A percentile compares a stretch with the other conserved stretches of the same genome.
phyloP scores from a whole-genome alignment of 2,888 invertebrate genomes.

The Nasonovia ribisnigri region DNA sequence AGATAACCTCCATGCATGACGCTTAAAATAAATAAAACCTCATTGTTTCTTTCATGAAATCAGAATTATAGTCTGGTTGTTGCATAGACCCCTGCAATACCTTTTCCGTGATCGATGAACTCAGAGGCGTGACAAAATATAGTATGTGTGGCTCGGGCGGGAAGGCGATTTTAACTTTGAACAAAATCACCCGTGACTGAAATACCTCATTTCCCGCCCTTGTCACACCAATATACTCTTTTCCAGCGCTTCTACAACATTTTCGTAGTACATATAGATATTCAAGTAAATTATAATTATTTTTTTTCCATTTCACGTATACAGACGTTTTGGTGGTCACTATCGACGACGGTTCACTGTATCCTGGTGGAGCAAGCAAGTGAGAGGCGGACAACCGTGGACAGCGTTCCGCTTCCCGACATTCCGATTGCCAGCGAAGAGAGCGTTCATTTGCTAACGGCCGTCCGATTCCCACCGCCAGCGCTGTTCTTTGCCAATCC shows the following conservation, averaged over 20 bases:
- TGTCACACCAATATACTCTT: too few relatives aligned
- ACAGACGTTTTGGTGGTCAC: not conserved
- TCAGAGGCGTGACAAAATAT: too few relatives aligned
- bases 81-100: too few relatives aligned
- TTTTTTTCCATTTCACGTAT: not conserved
- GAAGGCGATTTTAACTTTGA: too few relatives aligned
- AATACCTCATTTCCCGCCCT: too few relatives aligned
- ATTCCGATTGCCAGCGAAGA: not conserved
- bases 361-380: not conserved
- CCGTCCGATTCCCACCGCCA: conserved; percentile 15
- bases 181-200: too few relatives aligned
- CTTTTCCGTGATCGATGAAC: too few relatives aligned
- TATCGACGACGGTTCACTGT: not conserved
- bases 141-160: too few relatives aligned
- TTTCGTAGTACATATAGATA: not conserved
- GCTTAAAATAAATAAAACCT: too few relatives aligned
- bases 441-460: conserved; percentile 3
- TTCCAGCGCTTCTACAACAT: not conserved
- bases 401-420: not conserved
- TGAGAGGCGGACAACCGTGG: not conserved
- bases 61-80: too few relatives aligned
- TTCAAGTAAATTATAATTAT: not conserved
- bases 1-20: too few relatives aligned
- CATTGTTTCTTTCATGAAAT: too few relatives aligned
- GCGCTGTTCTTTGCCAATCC: not conserved